Evolutionary conservation across 2,113 vertebrate species (phyloP), one percentile per base, ranked within the genome.

Genomic region (Myotis yumanensis): DNA sequence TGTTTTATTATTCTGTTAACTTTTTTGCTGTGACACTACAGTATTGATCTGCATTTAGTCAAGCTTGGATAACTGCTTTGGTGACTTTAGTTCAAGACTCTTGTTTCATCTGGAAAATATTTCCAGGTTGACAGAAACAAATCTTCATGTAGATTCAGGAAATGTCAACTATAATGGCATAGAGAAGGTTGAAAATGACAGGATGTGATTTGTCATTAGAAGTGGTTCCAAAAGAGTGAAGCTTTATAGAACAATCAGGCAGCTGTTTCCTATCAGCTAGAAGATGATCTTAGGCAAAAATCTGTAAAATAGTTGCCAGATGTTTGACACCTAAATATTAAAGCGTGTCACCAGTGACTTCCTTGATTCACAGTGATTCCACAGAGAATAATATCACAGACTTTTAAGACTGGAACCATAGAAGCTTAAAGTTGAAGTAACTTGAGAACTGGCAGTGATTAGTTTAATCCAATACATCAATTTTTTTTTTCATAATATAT

Each of bases 301-400:
- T 84, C 59, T 90, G 25, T 79, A 59, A 94, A 93, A 69, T 8
- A 82, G 62, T 83, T 93, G 37, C 54, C 73, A 93, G 68, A 89
- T 96, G 37, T 94, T 90, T 96, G 59, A 92, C 75, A 89, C 22
- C 37, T 87, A 88, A 93, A 69, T 72, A 94, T 86, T 94, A 84
- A 92, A 80, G 66, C 59, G 4, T 35, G 73, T 89, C 59, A 81
- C 37, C 73, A 73, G 48, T 62, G 59, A 81, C 32, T 82, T 76
- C 83, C 75, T 86, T 84, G 86, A 85, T 17, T 69, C 40, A 68
- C 10, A 77, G 23, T 11, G 16, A 40, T 77, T 84, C 43, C 76
- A 52, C 0, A 32, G n/a, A 82, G 23, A 14, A 92, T 37, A 69
- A 32, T 28, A 77, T 72, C 46, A 79, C 5, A 89, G 81, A 82